phyloP scores from a whole-genome alignment of 2,888 invertebrate species.

The Baronia brevicornis region DNA sequence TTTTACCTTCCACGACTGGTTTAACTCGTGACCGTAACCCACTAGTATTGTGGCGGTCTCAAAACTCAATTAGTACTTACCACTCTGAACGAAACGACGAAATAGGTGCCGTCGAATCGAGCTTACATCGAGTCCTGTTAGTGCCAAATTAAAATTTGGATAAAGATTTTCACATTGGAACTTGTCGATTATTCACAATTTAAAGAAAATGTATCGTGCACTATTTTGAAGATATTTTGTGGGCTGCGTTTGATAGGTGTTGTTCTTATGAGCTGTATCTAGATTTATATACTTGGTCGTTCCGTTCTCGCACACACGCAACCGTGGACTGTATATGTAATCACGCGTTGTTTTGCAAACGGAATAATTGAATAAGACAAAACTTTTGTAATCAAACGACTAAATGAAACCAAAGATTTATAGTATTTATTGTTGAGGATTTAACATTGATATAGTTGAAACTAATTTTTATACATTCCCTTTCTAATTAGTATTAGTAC shows the following conservation, averaged over 20 bases:
- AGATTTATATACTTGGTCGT: too few relatives aligned
- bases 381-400: slow-evolving; percentile 56
- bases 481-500: slow-evolving; percentile 28
- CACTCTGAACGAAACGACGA: too few relatives aligned
- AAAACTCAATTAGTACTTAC: too few relatives aligned
- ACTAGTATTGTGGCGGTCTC: too few relatives aligned
- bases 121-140: slow-evolving; percentile 32
- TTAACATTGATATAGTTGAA: slow-evolving; percentile 59
- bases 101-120: slow-evolving; percentile 26
- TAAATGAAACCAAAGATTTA: slow-evolving; percentile 71
- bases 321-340: too few relatives aligned
- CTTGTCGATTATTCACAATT: slow-evolving; percentile 17
- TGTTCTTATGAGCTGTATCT: slow-evolving; percentile 38
- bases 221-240: slow-evolving; percentile 14
- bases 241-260: slow-evolving; percentile 23
- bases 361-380: slow-evolving; percentile 28
- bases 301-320: too few relatives aligned
- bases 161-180: slow-evolving; percentile 10
- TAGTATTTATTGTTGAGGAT: slow-evolving; percentile 69
- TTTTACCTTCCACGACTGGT: too few relatives aligned
- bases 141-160: slow-evolving; percentile 23
- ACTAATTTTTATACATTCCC: slow-evolving; percentile 68
- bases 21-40: too few relatives aligned
- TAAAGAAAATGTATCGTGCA: slow-evolving; percentile 19
- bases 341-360: slow-evolving; percentile 30